Evolutionary conservation across 2,888 invertebrate genomes (phyloP), one percentile per base, ranked within the genome.

Genomic region (Drosophila neotestacea): DNA sequence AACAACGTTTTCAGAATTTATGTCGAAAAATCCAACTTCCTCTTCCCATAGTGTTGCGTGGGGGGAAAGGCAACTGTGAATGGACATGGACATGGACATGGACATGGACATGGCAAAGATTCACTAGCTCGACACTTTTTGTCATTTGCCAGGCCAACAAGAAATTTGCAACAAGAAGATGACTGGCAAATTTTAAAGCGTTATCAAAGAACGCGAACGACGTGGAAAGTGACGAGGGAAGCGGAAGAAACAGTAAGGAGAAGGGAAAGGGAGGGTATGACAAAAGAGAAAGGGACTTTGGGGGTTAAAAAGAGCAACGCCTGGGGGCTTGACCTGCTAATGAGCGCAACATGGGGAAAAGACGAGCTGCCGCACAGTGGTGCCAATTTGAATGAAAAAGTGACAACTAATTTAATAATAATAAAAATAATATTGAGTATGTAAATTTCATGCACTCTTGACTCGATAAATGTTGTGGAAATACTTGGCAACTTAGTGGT

Each of bases 321-420:
- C 52, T 56, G 32, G 64, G 52, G 69, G 56, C 69, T 61, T 87
- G 87, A 85, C 81, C 79, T 71, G 82, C 82, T 84, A 81, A 84
- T 87, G 82, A 87, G 74, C 39, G 69, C 81, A 50, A 27, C 27
- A 51, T 32, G 42, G 36, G 63, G 55, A 36, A 39, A 61, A 79
- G 56, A 62, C 60, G 51, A 41, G 48, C 42, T 27, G 36, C 13
- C 9, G 34, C 55, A 75, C 59, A 77, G 5, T 66, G 72, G 5
- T 7, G 9, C 30, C 32, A 36, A 50, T 11, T 4, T 4, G 6
- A 0, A 13, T 41, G 22, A 16, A 55, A 41, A 55, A 7, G n/a
- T 7, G 1, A 6, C 7, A 10, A 6, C 5, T 6, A 32, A 32
- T 32, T 32, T 6, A 0, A 32, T 7, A 32, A 30, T 30, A 30